A percentile compares a stretch with the other conserved stretches of the same genome.
phyloP scores from a whole-genome alignment of 2,888 invertebrate genomes.

The Panorpa germanica region DNA sequence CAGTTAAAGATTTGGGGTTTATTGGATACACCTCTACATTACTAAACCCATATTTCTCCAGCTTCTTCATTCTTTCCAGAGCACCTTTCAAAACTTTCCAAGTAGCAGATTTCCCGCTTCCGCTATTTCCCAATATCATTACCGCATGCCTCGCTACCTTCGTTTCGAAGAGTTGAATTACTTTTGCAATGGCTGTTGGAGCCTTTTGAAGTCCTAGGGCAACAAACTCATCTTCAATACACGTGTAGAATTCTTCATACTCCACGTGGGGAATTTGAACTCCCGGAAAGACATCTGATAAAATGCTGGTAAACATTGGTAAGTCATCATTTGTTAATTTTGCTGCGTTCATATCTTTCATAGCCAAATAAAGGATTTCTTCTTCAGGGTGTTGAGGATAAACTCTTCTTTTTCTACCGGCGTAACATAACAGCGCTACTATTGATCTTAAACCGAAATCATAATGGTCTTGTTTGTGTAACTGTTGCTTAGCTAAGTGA shows the following conservation, averaged over 20 bases:
- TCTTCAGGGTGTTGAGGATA: constrained; percentile 51
- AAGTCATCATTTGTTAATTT: constrained; percentile 69
- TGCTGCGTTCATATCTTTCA: constrained; percentile 85
- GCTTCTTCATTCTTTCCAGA: constrained; percentile 36
- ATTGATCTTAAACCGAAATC: constrained; percentile 80
- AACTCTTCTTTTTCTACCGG: constrained; percentile 59
- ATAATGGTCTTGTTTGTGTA: constrained; percentile 79
- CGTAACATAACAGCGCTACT: constrained; percentile 68
- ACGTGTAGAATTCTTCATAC: constrained; percentile 52
- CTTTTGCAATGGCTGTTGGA: constrained; percentile 44
- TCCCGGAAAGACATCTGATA: constrained; percentile 73
- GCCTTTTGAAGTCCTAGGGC: constrained; percentile 39
- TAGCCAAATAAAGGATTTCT: constrained; percentile 56
- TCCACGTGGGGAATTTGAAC: constrained; percentile 54
- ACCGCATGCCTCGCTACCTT: constrained; percentile 73
- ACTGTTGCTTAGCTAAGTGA: constrained; percentile 64
- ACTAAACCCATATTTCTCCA: constrained; percentile 37
- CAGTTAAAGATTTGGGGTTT: constrained; percentile 74
- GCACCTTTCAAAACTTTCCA: constrained; percentile 61
- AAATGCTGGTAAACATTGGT: constrained; percentile 70
- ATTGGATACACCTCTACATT: constrained; percentile 44
- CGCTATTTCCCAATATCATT: constrained; percentile 72
- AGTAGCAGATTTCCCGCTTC: constrained; percentile 65
- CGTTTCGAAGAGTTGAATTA: constrained; percentile 75
- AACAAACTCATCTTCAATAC: constrained; percentile 43